Base-by-base conservation (phyloP, 2,113 vertebrate species). In the Chunga burmeisteri region DNA sequence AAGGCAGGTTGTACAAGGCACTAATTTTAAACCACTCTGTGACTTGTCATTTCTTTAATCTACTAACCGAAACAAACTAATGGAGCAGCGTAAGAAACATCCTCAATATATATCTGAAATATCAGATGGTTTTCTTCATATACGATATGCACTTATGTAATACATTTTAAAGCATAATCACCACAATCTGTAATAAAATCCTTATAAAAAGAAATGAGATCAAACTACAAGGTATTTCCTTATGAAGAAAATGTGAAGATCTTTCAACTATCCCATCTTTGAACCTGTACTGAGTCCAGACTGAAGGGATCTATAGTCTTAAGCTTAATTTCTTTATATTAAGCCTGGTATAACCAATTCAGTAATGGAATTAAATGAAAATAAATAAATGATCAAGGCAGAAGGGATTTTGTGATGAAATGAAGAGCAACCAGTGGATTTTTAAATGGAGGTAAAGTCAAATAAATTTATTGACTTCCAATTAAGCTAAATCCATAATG, bases 401-500 rank as follows among this genome's bases (percentile, higher is more conserved):
- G 49, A 87, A 92, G 59, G 5, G 65, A 91, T 44, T 89, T 38
- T 95, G 61, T 71, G 56, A 88, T 47, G 23, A 93, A 46, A 91
- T 47, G 9, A 94, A 49, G 58, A 92, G 66, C 74, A 88, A 61
- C 21, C 42, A 71, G 40, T 25, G 17, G 25, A 94, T 86, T 27
- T 86, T 91, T 71, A 85, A 66, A 75, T 47, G 40, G 59, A 94
- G 61, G 49, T 70, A 87, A 86, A 78, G 16, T 62, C 53, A 74
- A 93, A 72, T 61, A 90, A 80, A 93, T 94, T 89, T 95, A 91
- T 59, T 81, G 96, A 81, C 59, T 88, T 85, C 46, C 44, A 70
- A 91, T 88, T 73, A 91, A 65, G 29, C n/a, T 61, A 21, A 85
- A 82, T 59, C 42, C 53, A 72, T 27, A 9, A 83, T 21, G 65